Evolutionary conservation across 2,888 invertebrate genomes (phyloP).

Genomic region (Iselma pallidipennis): DNA sequence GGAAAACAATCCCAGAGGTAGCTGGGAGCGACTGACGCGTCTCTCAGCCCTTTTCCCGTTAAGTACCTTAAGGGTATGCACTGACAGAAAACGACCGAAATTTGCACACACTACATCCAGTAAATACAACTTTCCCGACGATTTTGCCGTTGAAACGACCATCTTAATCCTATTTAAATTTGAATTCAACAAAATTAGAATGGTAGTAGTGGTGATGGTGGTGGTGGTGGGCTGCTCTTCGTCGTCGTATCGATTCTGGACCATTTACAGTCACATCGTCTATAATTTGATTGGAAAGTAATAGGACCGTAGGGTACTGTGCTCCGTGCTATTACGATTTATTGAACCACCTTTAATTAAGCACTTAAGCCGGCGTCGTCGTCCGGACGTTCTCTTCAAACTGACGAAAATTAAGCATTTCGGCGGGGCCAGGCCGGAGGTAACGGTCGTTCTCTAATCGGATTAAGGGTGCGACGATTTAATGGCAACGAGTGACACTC

Average conservation of each 20-base stretch:
- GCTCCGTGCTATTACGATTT: conserved; percentile 44
- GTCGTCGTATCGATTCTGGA: conserved; percentile 34
- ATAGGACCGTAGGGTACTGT: conserved; percentile 40
- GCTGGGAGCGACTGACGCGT: not conserved
- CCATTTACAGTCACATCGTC: conserved; percentile 37
- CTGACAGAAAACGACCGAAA: not conserved
- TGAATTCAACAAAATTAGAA: not conserved
- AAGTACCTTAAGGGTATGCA: not conserved
- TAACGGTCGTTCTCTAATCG: conserved; percentile 29
- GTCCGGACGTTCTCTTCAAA: conserved; percentile 17
- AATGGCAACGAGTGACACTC: conserved; percentile 12
- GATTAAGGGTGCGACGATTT: conserved; percentile 15
- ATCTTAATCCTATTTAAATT: not conserved
- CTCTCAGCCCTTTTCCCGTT: not conserved
- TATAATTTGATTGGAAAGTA: conserved; percentile 48
- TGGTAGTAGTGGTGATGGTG: not conserved
- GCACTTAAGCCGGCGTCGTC: conserved; percentile 37
- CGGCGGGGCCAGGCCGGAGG: conserved; percentile 30
- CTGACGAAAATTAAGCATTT: conserved; percentile 37
- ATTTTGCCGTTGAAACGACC: not conserved
- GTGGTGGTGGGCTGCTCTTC: not conserved
- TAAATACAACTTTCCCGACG: not conserved
- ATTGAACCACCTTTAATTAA: conserved; percentile 47
- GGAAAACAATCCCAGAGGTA: not conserved
- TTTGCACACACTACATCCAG: too few relatives aligned